Conservation (phyloP, 1,140 invertebrate genomes). For the Pygmarrhopalites habei region DNA sequence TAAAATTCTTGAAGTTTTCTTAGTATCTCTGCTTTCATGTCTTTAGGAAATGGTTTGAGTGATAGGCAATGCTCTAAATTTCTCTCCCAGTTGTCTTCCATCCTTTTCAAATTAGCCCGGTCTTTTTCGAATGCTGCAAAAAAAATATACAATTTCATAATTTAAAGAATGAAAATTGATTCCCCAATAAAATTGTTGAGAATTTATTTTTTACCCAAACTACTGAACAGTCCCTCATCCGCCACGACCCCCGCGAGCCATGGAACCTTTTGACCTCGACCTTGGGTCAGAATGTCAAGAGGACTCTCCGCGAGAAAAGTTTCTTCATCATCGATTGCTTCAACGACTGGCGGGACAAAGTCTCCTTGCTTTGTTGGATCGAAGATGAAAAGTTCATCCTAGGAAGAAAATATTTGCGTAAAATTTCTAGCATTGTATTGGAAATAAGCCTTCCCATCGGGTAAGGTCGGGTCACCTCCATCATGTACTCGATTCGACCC, state of each 20-base stretch:
- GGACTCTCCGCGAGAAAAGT: conserved; percentile 46
- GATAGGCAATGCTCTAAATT: neutral
- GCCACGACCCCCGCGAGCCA: conserved; percentile 54
- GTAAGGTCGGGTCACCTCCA: too few species aligned
- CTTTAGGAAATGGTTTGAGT: neutral
- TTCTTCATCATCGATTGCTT: conserved; percentile 47
- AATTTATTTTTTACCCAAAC: conserved; percentile 3
- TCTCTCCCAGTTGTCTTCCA: neutral
- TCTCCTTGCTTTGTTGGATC: too few species aligned
- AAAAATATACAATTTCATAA: neutral
- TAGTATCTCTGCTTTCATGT: neutral
- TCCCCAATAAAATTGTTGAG: neutral
- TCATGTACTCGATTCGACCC: too few species aligned
- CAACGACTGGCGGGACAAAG: too few species aligned
- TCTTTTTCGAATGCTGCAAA: neutral
- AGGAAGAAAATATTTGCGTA: too few species aligned
- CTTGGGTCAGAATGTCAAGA: conserved; percentile 41
- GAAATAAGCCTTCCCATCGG: too few species aligned
- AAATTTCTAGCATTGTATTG: too few species aligned
- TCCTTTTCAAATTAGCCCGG: neutral
- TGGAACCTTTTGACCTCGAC: conserved; percentile 51
- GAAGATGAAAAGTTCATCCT: too few species aligned
- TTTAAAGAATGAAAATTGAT: neutral
- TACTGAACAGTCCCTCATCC: conserved; percentile 25
- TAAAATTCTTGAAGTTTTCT: neutral